A percentile compares a stretch with the other conserved stretches of the same genome.
Evolutionary conservation across 2,888 invertebrate species (phyloP).

Genomic region (Lamproptera curius): DNA sequence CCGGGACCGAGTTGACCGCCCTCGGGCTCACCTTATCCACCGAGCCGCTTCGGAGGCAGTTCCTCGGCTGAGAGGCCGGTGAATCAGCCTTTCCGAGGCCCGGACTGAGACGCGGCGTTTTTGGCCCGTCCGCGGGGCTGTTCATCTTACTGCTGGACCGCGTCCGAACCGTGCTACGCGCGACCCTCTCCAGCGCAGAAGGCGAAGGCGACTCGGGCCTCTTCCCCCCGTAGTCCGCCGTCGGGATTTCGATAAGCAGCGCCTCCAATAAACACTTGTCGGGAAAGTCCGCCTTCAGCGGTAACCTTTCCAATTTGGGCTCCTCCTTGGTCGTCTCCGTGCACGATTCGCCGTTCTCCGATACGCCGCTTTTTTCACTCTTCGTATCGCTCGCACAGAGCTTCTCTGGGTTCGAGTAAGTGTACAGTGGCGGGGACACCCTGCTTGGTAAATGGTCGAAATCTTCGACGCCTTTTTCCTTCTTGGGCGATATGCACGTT

Average conservation of each 20-base stretch:
- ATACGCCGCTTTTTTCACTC: conserved; percentile 30
- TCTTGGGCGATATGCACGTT: conserved; percentile 32
- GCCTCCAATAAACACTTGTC: conserved; percentile 85
- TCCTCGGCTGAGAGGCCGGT: conserved; percentile 49
- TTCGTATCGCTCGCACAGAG: conserved; percentile 66
- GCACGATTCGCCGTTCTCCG: conserved; percentile 52
- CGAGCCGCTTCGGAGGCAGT: conserved; percentile 54
- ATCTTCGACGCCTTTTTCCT: conserved; percentile 49
- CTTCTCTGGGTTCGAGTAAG: conserved; percentile 86
- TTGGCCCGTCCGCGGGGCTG: conserved; percentile 79
- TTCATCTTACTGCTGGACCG: conserved; percentile 83
- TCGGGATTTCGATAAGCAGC: conserved; percentile 90
- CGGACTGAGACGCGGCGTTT: conserved; percentile 68
- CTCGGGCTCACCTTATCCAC: conserved; percentile 59
- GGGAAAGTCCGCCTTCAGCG: conserved; percentile 67
- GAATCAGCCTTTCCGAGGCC: conserved; percentile 54
- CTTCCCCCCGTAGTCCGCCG: conserved; percentile 74
- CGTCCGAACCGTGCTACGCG: conserved; percentile 79
- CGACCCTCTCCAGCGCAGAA: conserved; percentile 62
- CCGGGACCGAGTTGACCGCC: conserved; percentile 28
- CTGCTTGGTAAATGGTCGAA: conserved; percentile 84
- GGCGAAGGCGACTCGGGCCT: conserved; percentile 67
- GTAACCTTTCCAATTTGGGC: conserved; percentile 52
- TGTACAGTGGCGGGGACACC: conserved; percentile 85
- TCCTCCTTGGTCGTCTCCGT: conserved; percentile 35